Base-by-base conservation (phyloP, 2,797 vertebrate species). In the Cichlasoma orientale region DNA sequence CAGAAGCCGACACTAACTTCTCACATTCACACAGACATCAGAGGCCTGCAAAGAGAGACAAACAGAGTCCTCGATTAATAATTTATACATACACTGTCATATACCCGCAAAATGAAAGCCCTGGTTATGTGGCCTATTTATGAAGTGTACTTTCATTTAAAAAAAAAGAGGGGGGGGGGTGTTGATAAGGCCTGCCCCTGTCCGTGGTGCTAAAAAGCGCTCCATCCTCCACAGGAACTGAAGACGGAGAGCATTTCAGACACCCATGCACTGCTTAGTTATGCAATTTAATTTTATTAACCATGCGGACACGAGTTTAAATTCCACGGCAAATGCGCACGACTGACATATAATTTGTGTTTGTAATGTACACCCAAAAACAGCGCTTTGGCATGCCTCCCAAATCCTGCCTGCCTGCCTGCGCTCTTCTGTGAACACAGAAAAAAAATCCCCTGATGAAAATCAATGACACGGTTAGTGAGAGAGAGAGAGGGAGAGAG, bases 391-490 rank as follows among this genome's bases (percentile, higher is more conserved):
- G 86, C 83, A 75, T 78, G 74, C 75, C 75, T 66, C 47, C 78
- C 29, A 77, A 85, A 90, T 86, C 82, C 81, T 73, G 70, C 68
- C 54, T 44, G 78, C 82, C 81, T 73, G 70, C 68, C 56, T 44
- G 78, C 53, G 69, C 82, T 77, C 69, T 66, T 73, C 69, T 74
- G 84, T 75, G 84, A 88, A 83, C 81, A 84, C 12, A 54, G 63
- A 78, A 72, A 78, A 76, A 83, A 78, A 38, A 12, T 36, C 58
- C 71, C 47, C 77, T 5, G 74, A 74, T 85, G 84, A 82, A 91
- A 91, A 91, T 89, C 91, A 88, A 88, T 93, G 88, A 88, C 85
- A 90, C 82, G 79, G 80, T 72, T 74, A 61, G 59, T 41, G 74
- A 16, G 66, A 27, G 79, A 72, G 76, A 38, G 41, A 16, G 75